phyloP scores from a whole-genome alignment of 2,888 invertebrate species.

The Lottia scabra region DNA sequence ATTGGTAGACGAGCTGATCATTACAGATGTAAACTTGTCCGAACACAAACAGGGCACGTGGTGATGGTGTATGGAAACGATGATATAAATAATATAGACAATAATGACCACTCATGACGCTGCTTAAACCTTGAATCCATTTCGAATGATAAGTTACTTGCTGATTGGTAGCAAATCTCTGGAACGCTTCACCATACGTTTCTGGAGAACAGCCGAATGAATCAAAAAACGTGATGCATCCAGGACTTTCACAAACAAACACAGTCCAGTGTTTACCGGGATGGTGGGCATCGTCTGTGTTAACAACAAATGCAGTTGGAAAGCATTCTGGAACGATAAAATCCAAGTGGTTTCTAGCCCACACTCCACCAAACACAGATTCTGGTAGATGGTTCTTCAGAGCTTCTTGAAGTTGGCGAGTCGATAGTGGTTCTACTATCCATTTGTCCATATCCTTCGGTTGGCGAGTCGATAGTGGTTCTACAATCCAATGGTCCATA shows the following conservation, averaged over 20 bases:
- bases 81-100: neutral
- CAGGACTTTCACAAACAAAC: neutral
- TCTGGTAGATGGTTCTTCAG: neutral
- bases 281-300: neutral
- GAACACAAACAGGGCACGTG: neutral
- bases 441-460: no score
- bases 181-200: neutral
- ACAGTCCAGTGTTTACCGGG: neutral
- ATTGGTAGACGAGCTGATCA: neutral
- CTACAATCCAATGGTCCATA: no score
- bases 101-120: neutral
- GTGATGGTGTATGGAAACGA: neutral
- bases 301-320: neutral
- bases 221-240: neutral
- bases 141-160: neutral
- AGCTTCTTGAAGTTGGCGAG: neutral
- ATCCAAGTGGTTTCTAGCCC: neutral
- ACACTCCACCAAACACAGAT: neutral
- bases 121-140: neutral
- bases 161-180: neutral
- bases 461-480: no score
- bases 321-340: neutral
- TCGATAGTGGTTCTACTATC: neutral
- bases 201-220: neutral
- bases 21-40: neutral